phyloP scores from a whole-genome alignment of 2,797 vertebrate species.

The Lutjanus argentimaculatus region DNA sequence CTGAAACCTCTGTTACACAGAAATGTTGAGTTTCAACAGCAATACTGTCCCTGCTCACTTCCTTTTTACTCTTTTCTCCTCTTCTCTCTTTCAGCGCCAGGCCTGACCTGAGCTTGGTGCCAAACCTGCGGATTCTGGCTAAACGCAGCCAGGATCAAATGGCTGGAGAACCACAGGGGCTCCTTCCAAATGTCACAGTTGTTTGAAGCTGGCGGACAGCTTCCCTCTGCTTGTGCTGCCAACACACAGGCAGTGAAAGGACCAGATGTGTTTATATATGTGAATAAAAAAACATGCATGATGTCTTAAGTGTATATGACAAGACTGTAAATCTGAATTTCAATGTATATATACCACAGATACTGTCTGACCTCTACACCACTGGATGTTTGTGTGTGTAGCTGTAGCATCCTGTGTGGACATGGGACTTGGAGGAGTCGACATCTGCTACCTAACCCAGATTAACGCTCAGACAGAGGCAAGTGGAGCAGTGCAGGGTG shows the following conservation, averaged over 20 bases:
- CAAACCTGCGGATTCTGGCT: constrained; percentile 79
- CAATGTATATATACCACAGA: constrained; percentile 31
- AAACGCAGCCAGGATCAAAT: constrained; percentile 84
- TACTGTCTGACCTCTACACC: constrained; percentile 25
- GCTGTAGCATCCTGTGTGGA: constrained; percentile 56
- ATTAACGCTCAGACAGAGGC: constrained; percentile 60
- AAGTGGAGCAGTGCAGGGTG: constrained; percentile 72
- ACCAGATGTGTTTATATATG: constrained; percentile 71
- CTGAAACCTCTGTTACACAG: constrained; percentile 28
- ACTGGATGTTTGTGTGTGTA: constrained; percentile 47
- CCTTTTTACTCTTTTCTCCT: constrained; percentile 50
- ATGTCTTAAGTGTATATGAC: constrained; percentile 30
- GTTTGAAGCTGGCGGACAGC: constrained; percentile 81
- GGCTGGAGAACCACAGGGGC: constrained; percentile 77
- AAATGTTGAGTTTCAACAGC: constrained; percentile 53
- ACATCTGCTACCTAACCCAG: constrained; percentile 79
- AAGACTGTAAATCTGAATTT: constrained; percentile 34
- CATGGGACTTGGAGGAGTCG: constrained; percentile 53
- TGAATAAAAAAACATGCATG: constrained; percentile 48
- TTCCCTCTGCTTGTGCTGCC: constrained; percentile 72
- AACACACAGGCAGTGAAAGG: constrained; percentile 65
- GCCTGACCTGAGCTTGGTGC: constrained; percentile 69
- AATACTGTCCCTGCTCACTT: constrained; percentile 47
- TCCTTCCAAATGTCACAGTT: constrained; percentile 86
- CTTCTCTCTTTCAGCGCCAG: constrained; percentile 65